phyloP scores from a whole-genome alignment of 1,140 invertebrate genomes.

The Euwallacea similis region DNA sequence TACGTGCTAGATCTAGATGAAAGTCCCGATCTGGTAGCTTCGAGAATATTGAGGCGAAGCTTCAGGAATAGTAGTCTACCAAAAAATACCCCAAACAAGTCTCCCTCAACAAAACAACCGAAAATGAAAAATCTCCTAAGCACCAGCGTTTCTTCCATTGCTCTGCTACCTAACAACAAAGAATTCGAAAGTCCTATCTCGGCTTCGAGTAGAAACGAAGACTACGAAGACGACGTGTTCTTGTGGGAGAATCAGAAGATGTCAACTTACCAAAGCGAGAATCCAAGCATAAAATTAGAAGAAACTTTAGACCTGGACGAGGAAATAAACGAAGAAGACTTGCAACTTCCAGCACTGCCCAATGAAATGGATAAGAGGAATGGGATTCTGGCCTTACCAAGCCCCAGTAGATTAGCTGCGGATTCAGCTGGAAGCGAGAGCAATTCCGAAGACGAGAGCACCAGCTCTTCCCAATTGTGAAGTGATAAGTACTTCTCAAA shows the following conservation, averaged over 20 bases:
- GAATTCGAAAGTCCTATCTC: conserved; percentile 38
- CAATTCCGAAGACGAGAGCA: conserved; percentile 60
- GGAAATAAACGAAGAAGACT: conserved; percentile 42
- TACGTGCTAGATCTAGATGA: conserved; percentile 81
- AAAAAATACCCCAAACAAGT: conserved; percentile 54
- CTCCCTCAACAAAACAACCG: conserved; percentile 57
- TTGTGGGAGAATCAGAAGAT: conserved; percentile 22
- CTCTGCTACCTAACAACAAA: conserved; percentile 40
- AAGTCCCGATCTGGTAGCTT: conserved; percentile 65
- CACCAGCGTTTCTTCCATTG: conserved; percentile 60
- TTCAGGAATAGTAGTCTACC: conserved; percentile 52
- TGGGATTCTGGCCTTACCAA: conserved; percentile 43
- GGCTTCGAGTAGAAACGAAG: conserved; percentile 41
- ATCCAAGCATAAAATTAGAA: conserved; percentile 14
- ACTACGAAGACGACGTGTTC: conserved; percentile 43
- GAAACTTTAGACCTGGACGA: conserved; percentile 47
- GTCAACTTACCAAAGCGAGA: conserved; percentile 17
- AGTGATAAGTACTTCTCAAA: conserved; percentile 26
- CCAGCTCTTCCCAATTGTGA: conserved; percentile 53
- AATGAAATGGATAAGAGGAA: conserved; percentile 50
- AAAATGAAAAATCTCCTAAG: conserved; percentile 55
- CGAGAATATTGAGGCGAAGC: conserved; percentile 60
- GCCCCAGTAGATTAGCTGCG: conserved; percentile 64
- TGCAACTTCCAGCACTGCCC: conserved; percentile 49
- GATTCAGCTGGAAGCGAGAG: conserved; percentile 61